phyloP scores from a whole-genome alignment of 2,888 invertebrate genomes.

The Leptarthrus brevirostris region DNA sequence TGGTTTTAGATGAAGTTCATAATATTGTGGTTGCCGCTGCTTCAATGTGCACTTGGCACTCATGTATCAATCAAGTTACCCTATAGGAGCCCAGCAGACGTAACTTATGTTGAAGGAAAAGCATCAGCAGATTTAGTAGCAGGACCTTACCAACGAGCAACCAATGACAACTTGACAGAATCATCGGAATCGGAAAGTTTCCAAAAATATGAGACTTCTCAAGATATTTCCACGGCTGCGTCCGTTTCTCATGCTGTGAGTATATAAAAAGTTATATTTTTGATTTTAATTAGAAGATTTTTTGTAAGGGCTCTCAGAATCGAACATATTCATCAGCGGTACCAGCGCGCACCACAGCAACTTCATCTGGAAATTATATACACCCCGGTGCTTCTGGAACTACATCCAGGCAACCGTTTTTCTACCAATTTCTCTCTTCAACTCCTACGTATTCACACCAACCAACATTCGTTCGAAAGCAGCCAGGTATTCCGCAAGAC shows the following conservation, averaged over 20 bases:
- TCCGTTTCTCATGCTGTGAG: background rate
- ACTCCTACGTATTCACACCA: background rate
- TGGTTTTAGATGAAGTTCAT: slow-evolving; percentile 38
- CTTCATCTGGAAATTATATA: background rate
- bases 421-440: background rate
- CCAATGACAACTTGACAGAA: background rate
- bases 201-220: background rate
- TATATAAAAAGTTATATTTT: background rate
- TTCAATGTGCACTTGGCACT: background rate
- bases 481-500: no score
- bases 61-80: slow-evolving; percentile 11
- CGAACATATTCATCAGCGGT: background rate
- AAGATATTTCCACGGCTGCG: background rate
- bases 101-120: slow-evolving; percentile 67
- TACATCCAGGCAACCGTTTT: background rate
- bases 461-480: no score
- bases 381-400: background rate
- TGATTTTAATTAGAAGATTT: slow-evolving; percentile 1
- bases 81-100: slow-evolving; percentile 68
- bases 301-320: background rate
- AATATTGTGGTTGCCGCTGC: slow-evolving; percentile 25
- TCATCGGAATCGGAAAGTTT: background rate
- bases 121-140: slow-evolving; percentile 62
- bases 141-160: slow-evolving; percentile 55
- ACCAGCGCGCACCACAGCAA: background rate